phyloP scores from a whole-genome alignment of 1,140 invertebrate species.

The Ostrea edulis region DNA sequence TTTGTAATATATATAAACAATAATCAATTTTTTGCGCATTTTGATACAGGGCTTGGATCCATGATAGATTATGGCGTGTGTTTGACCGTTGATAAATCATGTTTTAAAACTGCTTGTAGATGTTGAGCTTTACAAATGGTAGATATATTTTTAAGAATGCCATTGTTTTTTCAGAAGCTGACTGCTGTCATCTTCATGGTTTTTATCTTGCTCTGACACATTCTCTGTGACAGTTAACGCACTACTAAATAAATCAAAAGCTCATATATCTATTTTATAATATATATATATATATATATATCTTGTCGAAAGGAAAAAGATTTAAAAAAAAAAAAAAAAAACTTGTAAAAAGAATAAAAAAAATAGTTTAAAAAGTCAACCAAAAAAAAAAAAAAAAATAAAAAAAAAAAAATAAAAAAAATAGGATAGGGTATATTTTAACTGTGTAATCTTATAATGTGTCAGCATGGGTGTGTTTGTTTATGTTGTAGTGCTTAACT shows the following conservation, averaged over 20 bases:
- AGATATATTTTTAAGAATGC: neutral
- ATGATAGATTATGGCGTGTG: neutral
- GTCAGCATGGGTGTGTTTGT: neutral
- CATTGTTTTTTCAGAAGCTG: neutral
- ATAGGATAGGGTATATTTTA: conserved; percentile 1
- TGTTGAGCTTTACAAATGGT: neutral
- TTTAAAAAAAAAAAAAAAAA: conserved; percentile 1
- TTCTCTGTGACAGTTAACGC: neutral
- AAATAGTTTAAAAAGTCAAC: no score
- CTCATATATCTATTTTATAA: neutral
- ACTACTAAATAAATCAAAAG: neutral
- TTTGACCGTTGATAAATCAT: neutral
- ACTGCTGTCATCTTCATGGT: neutral
- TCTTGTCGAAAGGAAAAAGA: neutral
- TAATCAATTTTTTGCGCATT: no score
- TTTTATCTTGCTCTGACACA: neutral
- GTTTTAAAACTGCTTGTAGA: neutral
- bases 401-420: neutral
- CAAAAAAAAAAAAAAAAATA: conserved; percentile 17
- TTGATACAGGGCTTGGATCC: no score
- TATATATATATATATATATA: neutral
- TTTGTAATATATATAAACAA: neutral
- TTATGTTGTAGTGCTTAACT: neutral
- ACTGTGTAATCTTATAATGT: neutral
- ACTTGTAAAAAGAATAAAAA: neutral